phyloP scores from a whole-genome alignment of 1,140 invertebrate species.

The Scaptomyza pallida region DNA sequence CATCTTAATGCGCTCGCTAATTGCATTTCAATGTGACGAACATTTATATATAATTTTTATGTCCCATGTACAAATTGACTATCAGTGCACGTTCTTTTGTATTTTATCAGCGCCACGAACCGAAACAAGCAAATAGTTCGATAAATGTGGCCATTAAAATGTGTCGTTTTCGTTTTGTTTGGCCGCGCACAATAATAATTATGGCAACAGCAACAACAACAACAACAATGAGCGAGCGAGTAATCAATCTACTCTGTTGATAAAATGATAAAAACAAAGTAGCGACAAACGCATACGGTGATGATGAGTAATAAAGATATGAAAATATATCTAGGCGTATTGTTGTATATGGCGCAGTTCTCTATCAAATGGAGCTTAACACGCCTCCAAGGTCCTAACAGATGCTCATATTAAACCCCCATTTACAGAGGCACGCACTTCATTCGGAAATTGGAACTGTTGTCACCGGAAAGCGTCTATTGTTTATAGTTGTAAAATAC shows the following conservation, averaged over 20 bases:
- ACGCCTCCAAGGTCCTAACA: slow-evolving; percentile 7
- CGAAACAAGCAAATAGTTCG: slow-evolving; percentile 39
- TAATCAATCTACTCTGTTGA: slow-evolving; percentile 63
- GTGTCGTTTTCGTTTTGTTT: slow-evolving; percentile 44
- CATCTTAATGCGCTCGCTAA: slow-evolving; percentile 28
- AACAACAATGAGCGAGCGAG: slow-evolving; percentile 20
- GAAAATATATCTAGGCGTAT: slow-evolving; percentile 29
- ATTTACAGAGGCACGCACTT: slow-evolving; percentile 63
- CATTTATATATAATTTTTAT: slow-evolving; percentile 39
- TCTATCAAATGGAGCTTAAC: slow-evolving; percentile 1
- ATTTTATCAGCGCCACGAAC: slow-evolving; percentile 43
- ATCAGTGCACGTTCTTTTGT: slow-evolving; percentile 47
- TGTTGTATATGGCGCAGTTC: slow-evolving; percentile 34
- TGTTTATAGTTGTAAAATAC: slow-evolving; percentile 23
- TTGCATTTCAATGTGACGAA: slow-evolving; percentile 48
- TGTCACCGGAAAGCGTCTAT: slow-evolving; percentile 65
- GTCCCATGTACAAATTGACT: slow-evolving; percentile 46
- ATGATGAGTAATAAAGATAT: slow-evolving; percentile 61
- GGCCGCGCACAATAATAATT: slow-evolving; percentile 11
- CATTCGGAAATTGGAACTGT: slow-evolving; percentile 47
- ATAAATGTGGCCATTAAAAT: slow-evolving; percentile 72
- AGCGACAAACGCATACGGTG: slow-evolving; percentile 8
- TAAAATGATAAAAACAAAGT: slow-evolving; percentile 51
- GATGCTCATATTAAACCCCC: slow-evolving; percentile 49
- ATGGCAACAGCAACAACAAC: slow-evolving; percentile 7